A percentile compares a stretch with the other conserved stretches of the same genome.
Evolutionary conservation across 2,113 vertebrate species (phyloP).

Genomic region (Psophia crepitans): DNA sequence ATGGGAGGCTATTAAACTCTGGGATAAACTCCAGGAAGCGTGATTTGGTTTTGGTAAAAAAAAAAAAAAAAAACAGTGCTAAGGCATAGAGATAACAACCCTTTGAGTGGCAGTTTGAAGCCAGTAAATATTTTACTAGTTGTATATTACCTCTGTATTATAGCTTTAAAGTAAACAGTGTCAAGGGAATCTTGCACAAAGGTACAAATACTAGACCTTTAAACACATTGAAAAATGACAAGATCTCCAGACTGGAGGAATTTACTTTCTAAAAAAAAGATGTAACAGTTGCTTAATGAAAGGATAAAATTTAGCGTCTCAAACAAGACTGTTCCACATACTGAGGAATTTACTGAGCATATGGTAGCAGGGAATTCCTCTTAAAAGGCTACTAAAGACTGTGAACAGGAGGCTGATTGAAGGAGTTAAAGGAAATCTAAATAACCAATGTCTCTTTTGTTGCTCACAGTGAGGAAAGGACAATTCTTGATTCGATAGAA

Average conservation of each 20-base stretch:
- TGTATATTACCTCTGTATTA: background rate
- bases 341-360: background rate
- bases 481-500: background rate
- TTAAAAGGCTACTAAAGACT: background rate
- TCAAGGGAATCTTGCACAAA: background rate
- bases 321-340: background rate
- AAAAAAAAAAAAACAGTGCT: background rate
- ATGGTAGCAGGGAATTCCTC: background rate
- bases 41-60: background rate
- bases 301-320: background rate
- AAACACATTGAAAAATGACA: background rate
- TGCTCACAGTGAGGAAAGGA: background rate
- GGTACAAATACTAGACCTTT: background rate
- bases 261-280: background rate
- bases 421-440: background rate
- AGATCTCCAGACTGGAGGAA: background rate
- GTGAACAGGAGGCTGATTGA: background rate
- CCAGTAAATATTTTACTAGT: background rate
- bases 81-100: background rate
- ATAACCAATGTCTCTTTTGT: background rate
- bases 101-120: background rate
- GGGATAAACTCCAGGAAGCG: background rate
- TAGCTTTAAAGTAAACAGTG: background rate
- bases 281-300: background rate
- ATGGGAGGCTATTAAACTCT: background rate